These are phyloP conservation scores for Lates japonicus DNA, from an alignment of 2,797 vertebrate genomes.

Conservation along the genomic window DNA sequence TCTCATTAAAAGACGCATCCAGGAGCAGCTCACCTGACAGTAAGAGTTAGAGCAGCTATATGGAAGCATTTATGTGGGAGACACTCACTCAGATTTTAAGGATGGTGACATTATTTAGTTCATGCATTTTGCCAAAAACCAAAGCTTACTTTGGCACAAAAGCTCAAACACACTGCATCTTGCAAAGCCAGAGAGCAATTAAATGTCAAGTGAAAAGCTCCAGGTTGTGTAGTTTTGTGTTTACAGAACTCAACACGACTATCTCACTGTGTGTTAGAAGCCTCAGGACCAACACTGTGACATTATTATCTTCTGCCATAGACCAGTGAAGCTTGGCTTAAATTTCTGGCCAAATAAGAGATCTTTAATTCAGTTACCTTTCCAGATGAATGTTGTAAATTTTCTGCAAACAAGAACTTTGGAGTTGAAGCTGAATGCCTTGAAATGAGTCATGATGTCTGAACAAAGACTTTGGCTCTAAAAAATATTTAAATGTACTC, in stretches of 20 bases:
- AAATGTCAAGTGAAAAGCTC: conserved; percentile 50
- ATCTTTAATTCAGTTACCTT: not conserved
- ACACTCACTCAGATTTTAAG: conserved; percentile 21
- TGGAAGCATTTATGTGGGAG: conserved; percentile 23
- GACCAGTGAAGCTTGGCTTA: not conserved
- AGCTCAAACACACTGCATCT: conserved; percentile 22
- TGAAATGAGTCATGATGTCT: not conserved
- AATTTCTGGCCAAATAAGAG: not conserved
- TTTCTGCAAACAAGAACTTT: not conserved
- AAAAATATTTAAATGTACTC: conserved; percentile 13
- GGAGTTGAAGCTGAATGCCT: not conserved
- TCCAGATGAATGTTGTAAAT: not conserved
- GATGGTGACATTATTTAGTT: not conserved
- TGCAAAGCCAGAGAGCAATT: conserved; percentile 20
- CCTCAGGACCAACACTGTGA: not conserved
- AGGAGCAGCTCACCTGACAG: conserved; percentile 50
- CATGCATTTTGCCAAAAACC: conserved; percentile 1
- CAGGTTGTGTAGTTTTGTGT: conserved; percentile 26
- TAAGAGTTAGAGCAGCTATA: conserved; percentile 14
- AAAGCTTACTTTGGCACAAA: conserved; percentile 16
- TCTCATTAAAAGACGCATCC: conserved; percentile 22
- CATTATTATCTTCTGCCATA: not conserved
- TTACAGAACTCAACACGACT: not conserved
- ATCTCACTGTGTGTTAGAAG: not conserved
- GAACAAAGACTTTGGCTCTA: conserved; percentile 8